Evolutionary conservation across 2,797 vertebrate species (phyloP), one percentile per base, ranked within the genome.

Genomic region (Lates japonicus): DNA sequence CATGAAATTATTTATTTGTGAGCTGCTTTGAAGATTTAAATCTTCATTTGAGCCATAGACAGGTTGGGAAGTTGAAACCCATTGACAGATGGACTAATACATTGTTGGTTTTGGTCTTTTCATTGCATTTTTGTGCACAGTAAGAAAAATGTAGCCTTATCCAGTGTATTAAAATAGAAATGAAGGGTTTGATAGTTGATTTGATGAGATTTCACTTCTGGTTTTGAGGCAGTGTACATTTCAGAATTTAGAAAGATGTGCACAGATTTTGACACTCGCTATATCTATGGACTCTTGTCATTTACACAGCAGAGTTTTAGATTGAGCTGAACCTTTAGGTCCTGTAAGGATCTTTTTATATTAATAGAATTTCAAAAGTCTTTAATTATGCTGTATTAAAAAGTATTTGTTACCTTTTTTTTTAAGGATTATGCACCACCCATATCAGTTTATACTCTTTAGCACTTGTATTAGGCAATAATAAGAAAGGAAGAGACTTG

Each of bases 401-500:
- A 59, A 72, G 76, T 66, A 49, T 87, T 66, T 79, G 19, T 86
- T 58, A 63, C 22, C 31, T 35, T 74, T 69, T 78, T 83, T 89
- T 68, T 67, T 29, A 29, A 29, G 25, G 48, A 82, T 63, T 54
- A 54, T 79, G n/a, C 75, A 80, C 58, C 61, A 60, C 74, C 48
- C 33, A 2, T 77, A 70, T 82, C 65, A 8, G 20, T 81, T 89
- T 76, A 74, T 84, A 46, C 5, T 82, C 33, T 29, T 35, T 20
- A 74, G 14, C 78, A 74, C 76, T 66, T 71, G n/a, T 85, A 83
- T 83, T 80, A 84, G 83, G 87, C 81, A 92, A 87, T 78, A 81
- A 85, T 61, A 72, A 80, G 48, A 12, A 80, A 29, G 7, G 52
- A 35, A 31, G 44, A 33, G 31, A 54, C 22, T 20, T 73, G 59